phyloP scores from a whole-genome alignment of 1,140 invertebrate species.

The Drosophila busckii region DNA sequence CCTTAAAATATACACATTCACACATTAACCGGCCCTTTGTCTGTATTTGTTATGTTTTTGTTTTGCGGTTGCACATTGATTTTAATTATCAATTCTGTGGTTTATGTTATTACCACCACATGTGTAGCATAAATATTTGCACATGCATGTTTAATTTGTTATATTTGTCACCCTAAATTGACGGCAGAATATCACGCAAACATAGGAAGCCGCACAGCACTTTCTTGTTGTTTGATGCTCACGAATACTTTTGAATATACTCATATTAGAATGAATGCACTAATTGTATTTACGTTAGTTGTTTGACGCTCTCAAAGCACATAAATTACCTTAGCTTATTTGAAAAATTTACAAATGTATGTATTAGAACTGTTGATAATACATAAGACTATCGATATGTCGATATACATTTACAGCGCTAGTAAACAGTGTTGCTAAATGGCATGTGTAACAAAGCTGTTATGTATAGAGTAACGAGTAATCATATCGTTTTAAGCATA shows the following conservation, averaged over 20 bases:
- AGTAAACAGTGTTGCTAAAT: too few species aligned
- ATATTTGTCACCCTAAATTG: too few species aligned
- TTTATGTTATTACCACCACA: neutral
- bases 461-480: too few species aligned
- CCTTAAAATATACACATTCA: neutral
- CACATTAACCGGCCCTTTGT: slow-evolving; percentile 7
- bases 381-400: too few species aligned
- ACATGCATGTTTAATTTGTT: neutral
- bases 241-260: slow-evolving; percentile 11
- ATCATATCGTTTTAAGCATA: too few species aligned
- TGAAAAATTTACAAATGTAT: slow-evolving; percentile 56
- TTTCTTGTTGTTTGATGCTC: too few species aligned
- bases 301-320: slow-evolving; percentile 2
- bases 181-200: too few species aligned
- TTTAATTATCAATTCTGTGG: slow-evolving; percentile 31
- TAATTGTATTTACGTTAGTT: neutral
- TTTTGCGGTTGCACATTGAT: slow-evolving; percentile 67
- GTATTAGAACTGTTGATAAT: slow-evolving; percentile 58
- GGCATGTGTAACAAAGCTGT: too few species aligned
- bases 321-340: slow-evolving; percentile 60
- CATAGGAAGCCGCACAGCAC: too few species aligned
- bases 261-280: neutral
- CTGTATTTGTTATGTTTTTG: slow-evolving; percentile 68
- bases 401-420: too few species aligned
- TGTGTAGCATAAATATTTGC: too few species aligned